Evolutionary conservation across 92 coral and sea anemone genomes (phyloP), one percentile per base, ranked within the genome.

Genomic region (Palythoa grandiflora): DNA sequence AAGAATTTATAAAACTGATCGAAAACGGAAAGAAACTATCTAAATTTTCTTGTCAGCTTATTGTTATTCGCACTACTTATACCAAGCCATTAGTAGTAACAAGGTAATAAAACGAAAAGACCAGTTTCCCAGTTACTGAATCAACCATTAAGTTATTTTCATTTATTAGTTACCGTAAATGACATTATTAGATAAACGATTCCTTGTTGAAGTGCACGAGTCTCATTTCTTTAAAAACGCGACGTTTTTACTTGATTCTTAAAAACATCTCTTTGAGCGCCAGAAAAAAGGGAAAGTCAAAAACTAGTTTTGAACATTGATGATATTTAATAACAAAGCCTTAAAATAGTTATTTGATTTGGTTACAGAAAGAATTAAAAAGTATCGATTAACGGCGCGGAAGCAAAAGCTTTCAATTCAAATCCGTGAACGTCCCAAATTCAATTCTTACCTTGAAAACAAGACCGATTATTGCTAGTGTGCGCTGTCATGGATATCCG

Each of bases 61-160:
- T 38, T 40, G n/a, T 78, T 60, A 72, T 38, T 38, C 15, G 20
- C 8, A 37, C 13, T 65, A 63, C 39, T 11, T 3, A 15, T 71
- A 8, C 8, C 21, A 19, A 51, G 40, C 35, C 47, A 19, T 77
- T 35, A 54, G 12, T 15, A 77, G 12, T 54, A 77, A 12, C 8
- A 77, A 44, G 48, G n/a, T 10, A 78, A 57, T 78, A 54, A 37
- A 53, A 54, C 12, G 44, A 12, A 28, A 53, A 37, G 50, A 60
- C 47, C 11, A 48, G 86, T 81, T 48, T 81, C 86, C 61, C 35
- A 74, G 86, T 81, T 66, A 81, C 86, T 47, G 63, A 48, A 66
- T 66, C 63, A 38, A 8, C 75, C 76, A 66, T 71, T 48, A 68
- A 81, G 66, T 81, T 20, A 81, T 81, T 71, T 81, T 65, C 60